Evolutionary conservation across 1,140 invertebrate species (phyloP).

Genomic region (Macrosteles quadrilineatus): DNA sequence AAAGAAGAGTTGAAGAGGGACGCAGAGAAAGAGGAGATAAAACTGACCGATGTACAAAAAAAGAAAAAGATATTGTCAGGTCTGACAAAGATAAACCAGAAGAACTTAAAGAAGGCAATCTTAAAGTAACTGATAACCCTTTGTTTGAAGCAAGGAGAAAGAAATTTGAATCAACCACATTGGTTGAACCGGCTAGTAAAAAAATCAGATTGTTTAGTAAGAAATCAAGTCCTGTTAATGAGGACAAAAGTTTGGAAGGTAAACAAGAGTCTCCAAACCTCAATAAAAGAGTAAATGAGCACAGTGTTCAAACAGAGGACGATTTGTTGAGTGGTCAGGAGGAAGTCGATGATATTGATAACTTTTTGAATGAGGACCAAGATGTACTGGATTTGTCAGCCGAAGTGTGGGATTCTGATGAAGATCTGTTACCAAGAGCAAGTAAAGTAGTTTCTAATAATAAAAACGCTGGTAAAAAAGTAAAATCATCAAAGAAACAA

Average conservation of each 20-base stretch:
- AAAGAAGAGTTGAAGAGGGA: slow-evolving; percentile 1
- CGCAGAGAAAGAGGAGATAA: slow-evolving; percentile 31
- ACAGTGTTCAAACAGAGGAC: neutral
- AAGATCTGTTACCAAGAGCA: neutral
- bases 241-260: slow-evolving; percentile 29
- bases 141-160: slow-evolving; percentile 49
- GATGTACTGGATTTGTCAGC: slow-evolving; percentile 15
- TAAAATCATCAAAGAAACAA: slow-evolving; percentile 3
- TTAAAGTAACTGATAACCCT: slow-evolving; percentile 43
- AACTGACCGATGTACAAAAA: slow-evolving; percentile 34
- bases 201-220: slow-evolving; percentile 49
- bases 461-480: too few relatives aligned
- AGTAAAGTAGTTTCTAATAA: neutral
- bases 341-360: slow-evolving; percentile 45
- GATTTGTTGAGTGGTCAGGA: slow-evolving; percentile 1
- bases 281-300: neutral
- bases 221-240: slow-evolving; percentile 40
- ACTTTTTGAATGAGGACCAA: slow-evolving; percentile 28
- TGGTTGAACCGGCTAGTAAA: slow-evolving; percentile 50
- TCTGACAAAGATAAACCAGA: neutral
- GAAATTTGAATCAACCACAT: slow-evolving; percentile 51
- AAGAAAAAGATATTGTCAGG: slow-evolving; percentile 38
- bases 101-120: neutral
- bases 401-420: slow-evolving; percentile 17
- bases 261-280: neutral